phyloP scores from a whole-genome alignment of 2,888 invertebrate species.

The Luffia ferchaultella region DNA sequence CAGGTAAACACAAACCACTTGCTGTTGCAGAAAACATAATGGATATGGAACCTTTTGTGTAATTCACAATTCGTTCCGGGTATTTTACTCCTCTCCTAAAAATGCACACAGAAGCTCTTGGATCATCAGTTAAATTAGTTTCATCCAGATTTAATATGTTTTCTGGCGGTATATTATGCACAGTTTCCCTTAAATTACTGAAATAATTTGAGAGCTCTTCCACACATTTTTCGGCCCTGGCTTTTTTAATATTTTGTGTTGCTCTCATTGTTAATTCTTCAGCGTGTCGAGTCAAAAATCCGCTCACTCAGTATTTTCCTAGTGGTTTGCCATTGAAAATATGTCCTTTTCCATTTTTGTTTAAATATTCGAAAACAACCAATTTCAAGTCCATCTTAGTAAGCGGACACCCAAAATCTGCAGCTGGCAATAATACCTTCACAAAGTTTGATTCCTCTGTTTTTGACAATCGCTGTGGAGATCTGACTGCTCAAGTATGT shows the following conservation, averaged over 20 bases:
- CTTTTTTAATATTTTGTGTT: background rate
- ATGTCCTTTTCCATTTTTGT: background rate
- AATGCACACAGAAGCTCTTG: background rate
- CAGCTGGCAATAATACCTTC: no score
- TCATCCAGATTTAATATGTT: background rate
- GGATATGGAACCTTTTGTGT: background rate
- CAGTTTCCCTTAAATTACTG: background rate
- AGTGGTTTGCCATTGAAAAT: background rate
- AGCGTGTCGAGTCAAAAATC: background rate
- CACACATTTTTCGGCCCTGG: background rate
- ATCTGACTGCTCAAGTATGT: conserved; percentile 10
- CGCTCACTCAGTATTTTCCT: background rate
- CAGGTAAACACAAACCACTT: background rate
- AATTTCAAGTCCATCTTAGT: background rate
- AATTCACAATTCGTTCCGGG: background rate
- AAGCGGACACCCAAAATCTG: background rate
- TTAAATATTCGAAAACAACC: background rate
- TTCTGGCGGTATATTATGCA: background rate
- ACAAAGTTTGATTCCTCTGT: background rate
- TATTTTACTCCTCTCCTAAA: background rate
- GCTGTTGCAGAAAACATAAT: background rate
- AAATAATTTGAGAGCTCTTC: background rate
- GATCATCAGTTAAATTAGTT: background rate
- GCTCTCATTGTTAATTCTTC: background rate
- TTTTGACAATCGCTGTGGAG: background rate